Conservation (phyloP, 2,797 vertebrate species). For the Novumbra hubbsi region DNA sequence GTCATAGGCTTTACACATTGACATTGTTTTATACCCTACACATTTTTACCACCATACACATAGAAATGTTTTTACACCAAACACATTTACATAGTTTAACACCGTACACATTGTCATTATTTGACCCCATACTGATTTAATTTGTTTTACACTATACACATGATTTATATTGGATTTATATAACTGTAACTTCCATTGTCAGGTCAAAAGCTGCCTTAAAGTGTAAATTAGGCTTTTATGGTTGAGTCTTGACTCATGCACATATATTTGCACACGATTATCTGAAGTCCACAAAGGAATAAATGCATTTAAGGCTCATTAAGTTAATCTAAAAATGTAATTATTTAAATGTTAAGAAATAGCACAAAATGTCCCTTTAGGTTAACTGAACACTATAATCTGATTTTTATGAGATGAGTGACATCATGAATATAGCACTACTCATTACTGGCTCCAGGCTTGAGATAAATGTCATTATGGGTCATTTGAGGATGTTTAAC, state of each 20-base stretch:
- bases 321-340: background rate
- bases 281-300: too few relatives aligned
- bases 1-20: too few relatives aligned
- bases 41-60: too few relatives aligned
- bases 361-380: constrained; percentile 45
- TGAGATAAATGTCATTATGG: constrained; percentile 20
- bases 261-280: too few relatives aligned
- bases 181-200: too few relatives aligned
- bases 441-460: constrained; percentile 19
- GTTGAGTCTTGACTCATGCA: too few relatives aligned
- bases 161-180: background rate
- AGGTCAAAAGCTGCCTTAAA: too few relatives aligned
- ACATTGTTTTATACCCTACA: background rate
- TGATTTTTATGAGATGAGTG: constrained; percentile 58
- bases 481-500: constrained; percentile 22
- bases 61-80: too few relatives aligned
- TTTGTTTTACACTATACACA: background rate
- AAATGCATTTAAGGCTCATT: background rate
- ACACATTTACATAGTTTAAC: too few relatives aligned
- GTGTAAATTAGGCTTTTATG: too few relatives aligned
- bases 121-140: too few relatives aligned
- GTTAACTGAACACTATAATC: background rate
- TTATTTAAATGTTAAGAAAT: background rate
- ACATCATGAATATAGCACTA: constrained; percentile 48
- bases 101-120: too few relatives aligned